Evolutionary conservation across 2,113 vertebrate genomes (phyloP), one percentile per base, ranked within the genome.

Genomic region (Phyllostomus discolor): DNA sequence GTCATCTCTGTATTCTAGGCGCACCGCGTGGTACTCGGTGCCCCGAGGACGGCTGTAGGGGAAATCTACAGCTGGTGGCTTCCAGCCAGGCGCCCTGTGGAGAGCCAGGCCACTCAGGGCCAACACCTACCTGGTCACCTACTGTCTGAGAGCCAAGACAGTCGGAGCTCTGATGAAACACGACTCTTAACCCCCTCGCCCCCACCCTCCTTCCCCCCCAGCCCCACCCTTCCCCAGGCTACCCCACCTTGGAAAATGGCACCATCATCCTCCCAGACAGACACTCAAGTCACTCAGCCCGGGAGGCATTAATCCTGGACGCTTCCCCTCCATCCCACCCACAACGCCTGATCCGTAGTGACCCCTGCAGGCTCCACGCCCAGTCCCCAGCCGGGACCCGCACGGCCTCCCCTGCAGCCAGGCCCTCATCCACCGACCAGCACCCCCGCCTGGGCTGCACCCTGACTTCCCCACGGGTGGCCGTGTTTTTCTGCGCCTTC

Each of bases 291-390:
- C 73, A 88, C 73, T 83, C 41, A n/a, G 67, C 6, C n/a, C 4
- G 2, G 17, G 33, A 22, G 24, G 41, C n/a, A 15, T 14, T 31
- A 31, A 43, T 35, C 15, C 33, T 26, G 4, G 11, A 41, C 0
- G 26, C 57, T 10, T 31, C 22, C 35, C 28, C 19, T 26, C 20
- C 22, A 17, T 41, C n/a, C 20, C 0, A 7, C 31, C 14, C 12
- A 2, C 7, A 4, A 16, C 1, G 2, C 10, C 26, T 35, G 8
- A 46, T 33, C n/a, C 50, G 20, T 43, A 48, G 3, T 15, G 28
- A 52, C 19, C 26, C 26, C 85, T 57, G 6, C 2, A 57, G 80
- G 73, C 16, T 26, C 31, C 12, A 6, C 12, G 33, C n/a, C 59
- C n/a, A n/a, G 33, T 59, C 69, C 11, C 10, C 1, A 4, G 10